Evolutionary conservation across 2,888 invertebrate species (phyloP).

Genomic region (Adelphocoris suturalis): DNA sequence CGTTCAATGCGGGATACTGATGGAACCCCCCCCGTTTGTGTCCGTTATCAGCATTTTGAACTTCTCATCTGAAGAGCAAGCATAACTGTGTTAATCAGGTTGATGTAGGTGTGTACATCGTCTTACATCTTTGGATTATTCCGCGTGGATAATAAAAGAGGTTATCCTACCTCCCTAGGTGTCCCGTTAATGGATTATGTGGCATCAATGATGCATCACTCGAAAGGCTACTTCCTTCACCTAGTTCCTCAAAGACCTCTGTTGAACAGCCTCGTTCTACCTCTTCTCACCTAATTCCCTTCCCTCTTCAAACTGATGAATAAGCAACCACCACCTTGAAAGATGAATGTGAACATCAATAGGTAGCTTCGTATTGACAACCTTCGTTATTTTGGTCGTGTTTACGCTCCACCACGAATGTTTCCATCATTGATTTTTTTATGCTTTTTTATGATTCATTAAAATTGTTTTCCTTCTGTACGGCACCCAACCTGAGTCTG

Average conservation of each 20-base stretch:
- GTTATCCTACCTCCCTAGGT: background rate
- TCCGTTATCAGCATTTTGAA: background rate
- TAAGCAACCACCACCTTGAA: background rate
- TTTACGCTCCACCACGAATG: background rate
- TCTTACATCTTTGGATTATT: background rate
- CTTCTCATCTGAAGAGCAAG: background rate
- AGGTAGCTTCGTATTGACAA: background rate
- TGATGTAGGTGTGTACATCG: background rate
- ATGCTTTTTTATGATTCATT: background rate
- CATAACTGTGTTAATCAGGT: background rate
- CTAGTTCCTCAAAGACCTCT: conserved; percentile 15
- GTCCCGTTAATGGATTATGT: conserved; percentile 12
- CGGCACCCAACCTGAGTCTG: background rate
- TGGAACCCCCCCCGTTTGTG: no score
- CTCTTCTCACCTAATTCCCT: background rate
- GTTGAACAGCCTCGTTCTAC: background rate
- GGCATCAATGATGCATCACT: conserved; percentile 26
- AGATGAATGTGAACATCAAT: conserved; percentile 11
- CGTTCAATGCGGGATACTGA: no score
- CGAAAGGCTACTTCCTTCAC: conserved; percentile 26
- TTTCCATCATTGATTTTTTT: background rate
- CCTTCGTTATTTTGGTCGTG: background rate
- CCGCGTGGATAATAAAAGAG: conserved; percentile 3
- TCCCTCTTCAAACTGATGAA: conserved; percentile 19
- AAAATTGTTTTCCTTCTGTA: background rate